Evolutionary conservation across 2,797 vertebrate genomes (phyloP).

Genomic region (Pangasius macronema): DNA sequence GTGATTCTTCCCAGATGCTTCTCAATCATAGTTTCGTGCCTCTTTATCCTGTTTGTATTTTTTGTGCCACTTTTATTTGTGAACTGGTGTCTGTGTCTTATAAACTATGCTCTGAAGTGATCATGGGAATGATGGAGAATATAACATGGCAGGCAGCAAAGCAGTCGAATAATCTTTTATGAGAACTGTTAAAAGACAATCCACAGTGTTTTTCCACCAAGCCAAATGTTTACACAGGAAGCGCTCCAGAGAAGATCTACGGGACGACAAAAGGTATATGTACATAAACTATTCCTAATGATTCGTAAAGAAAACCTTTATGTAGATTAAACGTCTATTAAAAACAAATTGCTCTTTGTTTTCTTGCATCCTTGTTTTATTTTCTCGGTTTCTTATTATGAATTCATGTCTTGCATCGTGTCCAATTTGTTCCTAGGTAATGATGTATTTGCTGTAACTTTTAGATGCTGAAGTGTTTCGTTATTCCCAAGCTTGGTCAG

Average conservation of each 20-base stretch:
- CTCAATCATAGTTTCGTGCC: constrained; percentile 58
- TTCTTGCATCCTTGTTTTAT: constrained; percentile 7
- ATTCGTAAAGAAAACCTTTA: no score
- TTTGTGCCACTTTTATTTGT: constrained; percentile 41
- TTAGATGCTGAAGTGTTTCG: background rate
- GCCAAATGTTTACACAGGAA: constrained; percentile 45
- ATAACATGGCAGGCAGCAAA: constrained; percentile 10
- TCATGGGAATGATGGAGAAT: constrained; percentile 6
- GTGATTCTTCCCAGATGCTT: constrained; percentile 73
- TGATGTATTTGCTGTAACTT: background rate
- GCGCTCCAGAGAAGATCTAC: no score
- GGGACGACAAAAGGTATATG: no score
- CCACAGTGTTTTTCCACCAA: constrained; percentile 33
- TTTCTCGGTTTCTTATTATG: constrained; percentile 18
- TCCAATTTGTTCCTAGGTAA: constrained; percentile 18
- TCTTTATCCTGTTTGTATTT: constrained; percentile 41
- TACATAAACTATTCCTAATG: no score
- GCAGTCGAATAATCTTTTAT: constrained; percentile 26
- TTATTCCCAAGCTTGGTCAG: constrained; percentile 1
- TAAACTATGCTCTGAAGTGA: constrained; percentile 32
- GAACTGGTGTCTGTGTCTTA: constrained; percentile 12
- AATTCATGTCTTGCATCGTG: constrained; percentile 29
- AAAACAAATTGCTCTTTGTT: constrained; percentile 37
- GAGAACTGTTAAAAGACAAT: constrained; percentile 33
- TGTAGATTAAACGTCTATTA: constrained; percentile 47